These are phyloP conservation scores for Chymomyza amoena DNA, from an alignment of 2,888 invertebrate genomes.

Conservation along the genomic window DNA sequence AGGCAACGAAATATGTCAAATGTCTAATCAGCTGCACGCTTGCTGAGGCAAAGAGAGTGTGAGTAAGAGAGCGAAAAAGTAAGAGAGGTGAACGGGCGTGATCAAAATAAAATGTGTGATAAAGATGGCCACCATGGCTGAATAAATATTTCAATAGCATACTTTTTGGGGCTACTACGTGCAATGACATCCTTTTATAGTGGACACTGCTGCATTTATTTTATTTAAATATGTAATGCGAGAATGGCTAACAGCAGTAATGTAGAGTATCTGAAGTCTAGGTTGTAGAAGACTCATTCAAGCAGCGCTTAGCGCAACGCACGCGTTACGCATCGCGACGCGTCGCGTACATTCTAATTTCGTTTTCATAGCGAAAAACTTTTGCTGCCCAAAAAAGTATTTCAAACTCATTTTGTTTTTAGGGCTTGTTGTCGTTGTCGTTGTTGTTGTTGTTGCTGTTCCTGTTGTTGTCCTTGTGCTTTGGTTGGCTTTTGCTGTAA, in stretches of 20 bases:
- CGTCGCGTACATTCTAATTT: background rate
- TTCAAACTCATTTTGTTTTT: constrained; percentile 15
- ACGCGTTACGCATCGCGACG: background rate
- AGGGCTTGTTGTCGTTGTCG: constrained; percentile 5
- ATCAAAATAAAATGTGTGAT: background rate
- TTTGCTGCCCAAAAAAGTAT: constrained; percentile 58
- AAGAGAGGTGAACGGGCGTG: background rate
- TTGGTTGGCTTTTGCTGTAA: constrained; percentile 64
- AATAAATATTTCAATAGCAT: constrained; percentile 73
- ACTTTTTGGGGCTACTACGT: constrained; percentile 60
- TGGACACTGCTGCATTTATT: constrained; percentile 54
- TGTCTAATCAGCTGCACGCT: constrained; percentile 64
- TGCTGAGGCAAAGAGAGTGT: constrained; percentile 17
- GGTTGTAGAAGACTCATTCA: constrained; percentile 5
- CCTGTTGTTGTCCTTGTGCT: background rate
- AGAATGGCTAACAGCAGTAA: constrained; percentile 22
- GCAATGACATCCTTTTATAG: constrained; percentile 27
- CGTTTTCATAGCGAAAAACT: constrained; percentile 38
- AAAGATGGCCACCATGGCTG: constrained; percentile 10
- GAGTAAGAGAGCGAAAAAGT: background rate
- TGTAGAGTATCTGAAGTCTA: background rate
- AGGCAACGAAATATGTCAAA: constrained; percentile 66
- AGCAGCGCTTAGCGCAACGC: constrained; percentile 23
- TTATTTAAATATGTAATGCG: constrained; percentile 65
- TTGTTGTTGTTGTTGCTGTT: constrained; percentile 9